Conservation (phyloP, 2,888 invertebrate species). For the Monoplex corrugatus region DNA sequence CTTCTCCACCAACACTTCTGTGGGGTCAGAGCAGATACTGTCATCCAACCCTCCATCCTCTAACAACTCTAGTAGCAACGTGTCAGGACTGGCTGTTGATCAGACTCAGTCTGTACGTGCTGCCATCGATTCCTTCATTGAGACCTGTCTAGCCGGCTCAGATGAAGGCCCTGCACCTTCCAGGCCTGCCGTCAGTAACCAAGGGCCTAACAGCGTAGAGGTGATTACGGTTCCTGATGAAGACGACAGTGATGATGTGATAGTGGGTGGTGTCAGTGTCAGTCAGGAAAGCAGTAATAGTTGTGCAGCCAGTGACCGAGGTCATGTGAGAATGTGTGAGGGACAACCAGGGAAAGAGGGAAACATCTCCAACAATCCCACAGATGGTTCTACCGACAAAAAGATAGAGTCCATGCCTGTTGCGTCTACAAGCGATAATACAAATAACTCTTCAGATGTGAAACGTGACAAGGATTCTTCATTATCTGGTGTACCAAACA, state of each 20-base stretch:
- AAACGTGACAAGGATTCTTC: neutral
- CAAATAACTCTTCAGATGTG: neutral
- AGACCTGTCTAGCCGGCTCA: slow-evolving; percentile 54
- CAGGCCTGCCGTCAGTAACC: neutral
- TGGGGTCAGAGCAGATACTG: neutral
- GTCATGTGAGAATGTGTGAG: neutral
- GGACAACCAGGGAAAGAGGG: neutral
- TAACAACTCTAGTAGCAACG: neutral
- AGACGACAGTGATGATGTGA: neutral
- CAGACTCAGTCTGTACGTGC: slow-evolving; percentile 58
- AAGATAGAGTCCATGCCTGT: neutral
- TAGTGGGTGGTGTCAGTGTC: neutral
- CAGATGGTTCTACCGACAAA: neutral
- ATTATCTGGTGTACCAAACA: neutral
- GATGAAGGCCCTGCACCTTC: slow-evolving; percentile 36
- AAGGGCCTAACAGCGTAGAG: neutral
- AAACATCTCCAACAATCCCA: neutral
- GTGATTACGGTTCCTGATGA: slow-evolving; percentile 34
- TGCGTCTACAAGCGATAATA: no score
- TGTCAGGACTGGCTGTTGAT: slow-evolving; percentile 35
- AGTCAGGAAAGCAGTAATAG: neutral
- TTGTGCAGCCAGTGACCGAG: neutral
- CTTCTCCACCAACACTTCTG: neutral
- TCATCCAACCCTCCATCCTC: neutral
- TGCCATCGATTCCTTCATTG: slow-evolving; percentile 60